Base-by-base conservation (phyloP, 2,113 vertebrate genomes). In the Sapayoa aenigma region DNA sequence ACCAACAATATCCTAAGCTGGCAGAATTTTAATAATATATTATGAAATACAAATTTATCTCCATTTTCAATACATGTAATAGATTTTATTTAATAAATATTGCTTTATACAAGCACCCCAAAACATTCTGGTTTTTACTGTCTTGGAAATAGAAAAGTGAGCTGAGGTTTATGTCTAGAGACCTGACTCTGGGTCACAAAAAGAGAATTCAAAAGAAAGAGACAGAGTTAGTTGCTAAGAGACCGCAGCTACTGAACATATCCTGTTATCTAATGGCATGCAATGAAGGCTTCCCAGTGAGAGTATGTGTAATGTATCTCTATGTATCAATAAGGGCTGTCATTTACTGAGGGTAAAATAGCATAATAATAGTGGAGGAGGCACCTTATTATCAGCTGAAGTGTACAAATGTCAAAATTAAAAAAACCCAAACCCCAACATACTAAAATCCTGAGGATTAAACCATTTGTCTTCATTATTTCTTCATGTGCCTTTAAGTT, bases 151-250 rank as follows among this genome's bases (percentile, higher is more conserved):
- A 80, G 93, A 89, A 94, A 72, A 94, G 33, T 5, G n/a, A 39
- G 21, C 24, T 94, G 41, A 92, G 90, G 78, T 93, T 97, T 92
- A 60, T n/a, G 87, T 80, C 82, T 93, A 53, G 91, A 92, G 88
- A 84, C 79, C 87, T 96, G 94, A 89, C 94, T 92, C 82, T 75
- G 87, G 90, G 85, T 95, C 96, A 95, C 91, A 97, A 95, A 94
- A 96, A 91, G 77, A 96, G 89, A 96, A 95, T 78, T 56, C 76
- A 95, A 88, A 96, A 93, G 95, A 97, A 96, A 94, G 89, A 96
- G 81, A 21, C 86, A 56, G 87, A 94, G 82, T 86, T 85, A 89
- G 97, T 98, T 98, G 98, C 98, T 98, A 98, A 96, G 97, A 97
- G 92, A 98, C 97, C 14, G 7, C 73, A 76, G 87, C 90, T 77